Conservation (phyloP, 2,888 invertebrate genomes). For the Stenolophus ochropezus region DNA sequence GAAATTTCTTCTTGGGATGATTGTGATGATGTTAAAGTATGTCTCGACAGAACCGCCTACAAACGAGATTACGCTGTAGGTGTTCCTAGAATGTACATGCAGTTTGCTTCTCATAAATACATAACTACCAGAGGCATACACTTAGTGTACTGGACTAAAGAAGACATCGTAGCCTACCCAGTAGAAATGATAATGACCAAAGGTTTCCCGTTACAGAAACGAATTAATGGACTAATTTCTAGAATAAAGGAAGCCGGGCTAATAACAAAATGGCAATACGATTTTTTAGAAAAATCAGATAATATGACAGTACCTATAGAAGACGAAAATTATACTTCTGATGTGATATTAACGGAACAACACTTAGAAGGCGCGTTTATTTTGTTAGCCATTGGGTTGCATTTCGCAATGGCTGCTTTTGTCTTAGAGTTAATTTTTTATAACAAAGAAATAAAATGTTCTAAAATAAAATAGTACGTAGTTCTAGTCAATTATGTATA, state of each 20-base stretch:
- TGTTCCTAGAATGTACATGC: slow-evolving; percentile 66
- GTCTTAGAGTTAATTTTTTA: neutral
- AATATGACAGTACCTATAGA: slow-evolving; percentile 7
- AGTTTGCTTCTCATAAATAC: slow-evolving; percentile 66
- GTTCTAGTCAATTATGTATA: too few species aligned
- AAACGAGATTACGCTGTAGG: slow-evolving; percentile 64
- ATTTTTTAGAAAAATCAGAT: slow-evolving; percentile 62
- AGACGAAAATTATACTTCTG: neutral
- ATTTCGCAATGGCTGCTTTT: neutral
- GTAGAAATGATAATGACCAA: slow-evolving; percentile 69
- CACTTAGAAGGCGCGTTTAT: slow-evolving; percentile 42
- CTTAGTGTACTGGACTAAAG: slow-evolving; percentile 65
- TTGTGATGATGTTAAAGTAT: slow-evolving; percentile 64
- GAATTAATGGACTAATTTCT: slow-evolving; percentile 66
- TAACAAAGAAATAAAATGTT: neutral
- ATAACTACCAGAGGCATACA: slow-evolving; percentile 64
- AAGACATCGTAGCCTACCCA: slow-evolving; percentile 67
- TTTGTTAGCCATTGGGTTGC: neutral
- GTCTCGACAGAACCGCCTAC: slow-evolving; percentile 65
- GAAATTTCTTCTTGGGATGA: slow-evolving; percentile 39
- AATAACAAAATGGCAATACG: slow-evolving; percentile 64
- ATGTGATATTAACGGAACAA: neutral
- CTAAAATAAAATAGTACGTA: too few species aligned
- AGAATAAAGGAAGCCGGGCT: slow-evolving; percentile 68
- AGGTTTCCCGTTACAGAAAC: slow-evolving; percentile 67